Conservation (phyloP, 2,113 vertebrate species). For the Salvator merianae region DNA sequence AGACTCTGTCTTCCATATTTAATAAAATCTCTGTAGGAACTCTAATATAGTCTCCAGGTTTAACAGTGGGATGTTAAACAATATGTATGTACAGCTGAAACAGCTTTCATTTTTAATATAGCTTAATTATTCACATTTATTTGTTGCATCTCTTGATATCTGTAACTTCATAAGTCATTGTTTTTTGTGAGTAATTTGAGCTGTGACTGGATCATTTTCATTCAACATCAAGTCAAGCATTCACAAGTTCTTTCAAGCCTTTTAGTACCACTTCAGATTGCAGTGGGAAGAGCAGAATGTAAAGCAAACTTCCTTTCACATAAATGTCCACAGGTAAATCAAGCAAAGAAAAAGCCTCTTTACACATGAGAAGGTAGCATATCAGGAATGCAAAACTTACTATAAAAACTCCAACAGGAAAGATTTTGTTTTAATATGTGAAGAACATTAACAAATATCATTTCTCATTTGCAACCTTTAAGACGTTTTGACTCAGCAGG, state of each 20-base stretch:
- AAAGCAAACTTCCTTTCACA: neutral
- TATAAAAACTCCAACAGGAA: too few species aligned
- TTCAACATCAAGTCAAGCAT: neutral
- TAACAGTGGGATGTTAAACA: slow-evolving; percentile 15
- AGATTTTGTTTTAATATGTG: neutral
- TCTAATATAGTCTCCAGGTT: neutral
- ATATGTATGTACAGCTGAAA: slow-evolving; percentile 15
- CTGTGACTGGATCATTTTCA: neutral
- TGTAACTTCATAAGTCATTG: slow-evolving; percentile 15
- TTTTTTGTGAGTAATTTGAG: slow-evolving; percentile 2
- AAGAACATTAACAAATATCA: neutral
- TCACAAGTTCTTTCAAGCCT: neutral
- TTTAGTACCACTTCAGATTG: neutral
- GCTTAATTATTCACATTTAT: slow-evolving; percentile 3
- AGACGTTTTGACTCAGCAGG: neutral
- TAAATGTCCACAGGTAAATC: neutral
- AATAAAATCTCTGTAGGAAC: slow-evolving; percentile 38
- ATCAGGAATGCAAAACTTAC: neutral
- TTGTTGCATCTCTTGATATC: slow-evolving; percentile 1
- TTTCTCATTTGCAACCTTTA: neutral
- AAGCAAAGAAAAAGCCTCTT: neutral
- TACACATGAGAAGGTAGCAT: neutral
- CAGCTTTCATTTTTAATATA: slow-evolving; percentile 1
- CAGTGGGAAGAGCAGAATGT: neutral
- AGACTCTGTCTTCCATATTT: slow-evolving; percentile 33